phyloP scores from a whole-genome alignment of 2,797 vertebrate genomes.

The Aythya fuligula region DNA sequence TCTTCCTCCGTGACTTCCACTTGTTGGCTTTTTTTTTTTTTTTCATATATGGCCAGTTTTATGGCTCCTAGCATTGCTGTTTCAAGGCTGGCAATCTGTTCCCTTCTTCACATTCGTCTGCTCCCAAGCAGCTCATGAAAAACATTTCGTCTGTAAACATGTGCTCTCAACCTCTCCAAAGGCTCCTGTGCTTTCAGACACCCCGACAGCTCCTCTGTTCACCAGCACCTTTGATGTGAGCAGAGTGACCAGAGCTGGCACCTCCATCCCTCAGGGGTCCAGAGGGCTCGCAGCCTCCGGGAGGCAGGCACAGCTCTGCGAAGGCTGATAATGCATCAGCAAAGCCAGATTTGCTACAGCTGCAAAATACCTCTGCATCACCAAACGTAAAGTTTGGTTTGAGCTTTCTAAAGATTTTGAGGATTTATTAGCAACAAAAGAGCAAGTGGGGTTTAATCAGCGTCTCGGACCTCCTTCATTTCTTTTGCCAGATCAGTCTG shows the following conservation, averaged over 20 bases:
- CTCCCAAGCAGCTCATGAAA: not conserved
- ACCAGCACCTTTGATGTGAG: not conserved
- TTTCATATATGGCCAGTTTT: fast-evolving
- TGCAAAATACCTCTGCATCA: not conserved
- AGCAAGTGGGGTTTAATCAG: not conserved
- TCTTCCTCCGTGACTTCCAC: not conserved
- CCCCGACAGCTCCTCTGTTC: not conserved
- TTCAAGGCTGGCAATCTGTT: not conserved
- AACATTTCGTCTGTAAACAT: not conserved
- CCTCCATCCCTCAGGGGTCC: not conserved
- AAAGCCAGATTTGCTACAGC: not conserved
- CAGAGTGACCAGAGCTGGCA: not conserved
- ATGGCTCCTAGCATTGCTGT: not conserved
- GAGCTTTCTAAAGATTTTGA: not conserved
- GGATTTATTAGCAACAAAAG: not conserved
- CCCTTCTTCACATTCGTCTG: not conserved
- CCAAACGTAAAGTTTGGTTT: not conserved
- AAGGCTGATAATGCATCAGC: not conserved
- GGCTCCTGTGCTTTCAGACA: not conserved
- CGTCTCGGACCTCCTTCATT: not conserved
- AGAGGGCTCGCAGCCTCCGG: not conserved
- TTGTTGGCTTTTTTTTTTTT: not conserved
- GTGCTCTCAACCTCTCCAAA: not conserved
- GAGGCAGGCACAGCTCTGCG: not conserved
- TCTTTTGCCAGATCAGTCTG: not conserved